A percentile compares a stretch with the other conserved stretches of the same genome.
phyloP scores from a whole-genome alignment of 53 echinoderm and acorn worm genomes.

The Zoroaster sp. region DNA sequence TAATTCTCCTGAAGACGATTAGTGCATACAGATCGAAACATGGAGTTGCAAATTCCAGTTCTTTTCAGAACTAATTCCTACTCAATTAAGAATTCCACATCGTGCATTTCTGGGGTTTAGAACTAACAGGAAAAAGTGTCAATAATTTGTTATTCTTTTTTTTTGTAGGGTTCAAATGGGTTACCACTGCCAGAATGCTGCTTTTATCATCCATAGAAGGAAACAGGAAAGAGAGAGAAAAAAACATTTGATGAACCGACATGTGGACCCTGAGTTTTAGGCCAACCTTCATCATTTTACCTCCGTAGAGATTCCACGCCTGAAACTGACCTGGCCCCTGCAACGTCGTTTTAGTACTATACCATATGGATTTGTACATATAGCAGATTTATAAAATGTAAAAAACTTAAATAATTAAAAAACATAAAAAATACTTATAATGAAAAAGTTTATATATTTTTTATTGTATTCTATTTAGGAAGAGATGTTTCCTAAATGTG shows the following conservation, averaged over 20 bases:
- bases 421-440: slow-evolving; percentile 28
- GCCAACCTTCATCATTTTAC: background rate
- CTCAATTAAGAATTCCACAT: too few relatives aligned
- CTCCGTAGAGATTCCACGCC: background rate
- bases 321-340: background rate
- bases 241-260: background rate
- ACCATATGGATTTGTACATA: slow-evolving; percentile 54
- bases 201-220: slow-evolving; percentile 49
- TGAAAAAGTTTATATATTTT: slow-evolving; percentile 55
- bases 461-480: slow-evolving; percentile 55
- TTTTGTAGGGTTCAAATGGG: slow-evolving; percentile 81
- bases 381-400: slow-evolving; percentile 38
- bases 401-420: background rate
- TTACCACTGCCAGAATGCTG: slow-evolving; percentile 87
- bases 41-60: too few relatives aligned
- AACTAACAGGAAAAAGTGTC: too few relatives aligned
- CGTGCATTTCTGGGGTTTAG: too few relatives aligned
- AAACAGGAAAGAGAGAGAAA: too few relatives aligned
- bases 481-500: background rate
- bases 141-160: background rate
- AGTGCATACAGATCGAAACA: too few relatives aligned
- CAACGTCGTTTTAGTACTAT: slow-evolving; percentile 42
- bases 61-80: too few relatives aligned
- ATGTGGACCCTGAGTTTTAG: background rate
- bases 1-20: too few relatives aligned